phyloP scores from a whole-genome alignment of 2,797 vertebrate genomes.

The Ispidina picta region DNA sequence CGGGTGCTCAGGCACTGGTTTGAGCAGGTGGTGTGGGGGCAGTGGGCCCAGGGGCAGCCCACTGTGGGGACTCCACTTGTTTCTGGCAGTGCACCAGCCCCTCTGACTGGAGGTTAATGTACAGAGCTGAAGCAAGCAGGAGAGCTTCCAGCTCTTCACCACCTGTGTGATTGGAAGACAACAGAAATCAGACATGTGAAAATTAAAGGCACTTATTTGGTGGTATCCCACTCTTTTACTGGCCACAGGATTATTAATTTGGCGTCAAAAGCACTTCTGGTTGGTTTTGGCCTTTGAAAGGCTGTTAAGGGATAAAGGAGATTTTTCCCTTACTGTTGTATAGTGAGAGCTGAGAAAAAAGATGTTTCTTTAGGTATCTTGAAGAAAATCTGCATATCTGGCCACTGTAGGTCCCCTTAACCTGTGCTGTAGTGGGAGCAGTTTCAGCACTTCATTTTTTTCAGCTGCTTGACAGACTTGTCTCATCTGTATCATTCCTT shows the following conservation, averaged over 20 bases:
- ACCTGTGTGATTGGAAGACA: background rate
- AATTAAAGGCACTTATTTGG: background rate
- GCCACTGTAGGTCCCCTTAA: background rate
- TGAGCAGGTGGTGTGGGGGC: background rate
- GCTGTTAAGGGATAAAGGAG: background rate
- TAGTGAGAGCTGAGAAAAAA: background rate
- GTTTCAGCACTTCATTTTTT: background rate
- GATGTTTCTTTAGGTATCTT: background rate
- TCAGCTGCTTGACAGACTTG: background rate
- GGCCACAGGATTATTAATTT: background rate
- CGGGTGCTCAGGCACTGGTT: background rate
- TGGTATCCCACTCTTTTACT: background rate
- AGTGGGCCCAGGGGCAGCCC: background rate
- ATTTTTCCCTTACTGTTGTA: background rate
- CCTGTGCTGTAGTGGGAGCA: background rate
- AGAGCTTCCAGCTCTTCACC: background rate
- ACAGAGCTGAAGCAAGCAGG: background rate
- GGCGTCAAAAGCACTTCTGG: background rate
- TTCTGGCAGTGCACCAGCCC: background rate
- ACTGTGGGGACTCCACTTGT: background rate
- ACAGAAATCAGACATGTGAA: background rate
- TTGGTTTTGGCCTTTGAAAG: background rate
- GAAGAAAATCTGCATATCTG: no score
- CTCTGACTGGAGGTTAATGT: background rate
- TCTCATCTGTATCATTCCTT: background rate